Base-by-base conservation (phyloP, 2,888 invertebrate species). In the Tenthredo livida region DNA sequence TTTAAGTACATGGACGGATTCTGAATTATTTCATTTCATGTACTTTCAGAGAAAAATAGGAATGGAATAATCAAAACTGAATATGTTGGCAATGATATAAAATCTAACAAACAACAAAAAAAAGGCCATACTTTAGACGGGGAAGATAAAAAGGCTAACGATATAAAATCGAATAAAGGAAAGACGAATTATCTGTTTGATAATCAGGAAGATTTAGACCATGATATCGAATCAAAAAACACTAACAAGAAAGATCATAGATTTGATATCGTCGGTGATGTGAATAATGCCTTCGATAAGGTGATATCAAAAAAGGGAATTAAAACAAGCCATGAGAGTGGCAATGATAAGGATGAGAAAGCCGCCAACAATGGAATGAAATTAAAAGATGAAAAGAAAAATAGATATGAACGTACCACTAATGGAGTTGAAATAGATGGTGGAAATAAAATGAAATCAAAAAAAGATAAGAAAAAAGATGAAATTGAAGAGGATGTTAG, bases 221-320 rank as follows among this genome's bases (percentile, higher is more conserved):
- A 4, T 77, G 29, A 29, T 17, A 54, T 33, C 15, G 54, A 54
- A 54, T 73, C 72, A 12, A 73, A 43, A n/a, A 21, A 40, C 43
- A 43, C 12, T 73, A 12, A 43, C 43, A 73, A 21, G 43, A 73
- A 40, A 43, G 43, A 10, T 17, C 17, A 21, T 73, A 43, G 72
- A 21, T 21, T 77, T 4, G 15, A 77, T 29, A 54, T 2, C 6
- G 29, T 29, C 9, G n/a, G 17, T 33, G 29, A 29, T 77, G 77
- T 6, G 10, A 77, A 50, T 7, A 15, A 25, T 50, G 50, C 29
- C 17, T 25, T 33, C 10, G 33, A 40, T 77, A 33, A 54, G 15
- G 29, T 50, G n/a, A 25, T 33, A 77, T 77, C 54, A 15, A 80
- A 80, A 80, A 37, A 61, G 40, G 15, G 33, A 80, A 37, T 43